These are phyloP conservation scores for Aegotheles bennettii DNA, from an alignment of 2,113 vertebrate genomes.

Conservation along the genomic window DNA sequence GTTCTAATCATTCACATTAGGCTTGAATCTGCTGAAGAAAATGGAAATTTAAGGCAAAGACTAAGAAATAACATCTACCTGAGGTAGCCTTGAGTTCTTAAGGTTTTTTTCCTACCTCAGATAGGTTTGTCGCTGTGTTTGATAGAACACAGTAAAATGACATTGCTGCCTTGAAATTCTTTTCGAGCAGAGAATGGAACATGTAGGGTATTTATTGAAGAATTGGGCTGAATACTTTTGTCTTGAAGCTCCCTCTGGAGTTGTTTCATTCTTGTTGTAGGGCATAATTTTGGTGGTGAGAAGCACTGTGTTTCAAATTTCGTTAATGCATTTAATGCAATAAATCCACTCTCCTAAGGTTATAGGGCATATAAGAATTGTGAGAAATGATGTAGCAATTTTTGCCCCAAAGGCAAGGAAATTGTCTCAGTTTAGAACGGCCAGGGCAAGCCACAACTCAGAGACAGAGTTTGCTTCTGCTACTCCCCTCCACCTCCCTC, in stretches of 20 bases:
- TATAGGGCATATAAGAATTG: not conserved
- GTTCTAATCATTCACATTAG: not conserved
- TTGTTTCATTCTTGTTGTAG: not conserved
- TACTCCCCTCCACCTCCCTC: no score
- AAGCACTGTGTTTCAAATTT: not conserved
- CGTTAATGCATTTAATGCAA: not conserved
- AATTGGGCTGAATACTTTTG: not conserved
- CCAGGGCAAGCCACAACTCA: no score
- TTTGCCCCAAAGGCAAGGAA: not conserved
- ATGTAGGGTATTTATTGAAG: not conserved
- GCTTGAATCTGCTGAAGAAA: not conserved
- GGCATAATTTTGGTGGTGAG: not conserved
- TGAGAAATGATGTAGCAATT: not conserved
- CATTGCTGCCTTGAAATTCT: not conserved
- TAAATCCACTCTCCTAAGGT: not conserved
- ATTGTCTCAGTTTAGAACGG: no score
- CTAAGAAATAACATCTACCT: not conserved
- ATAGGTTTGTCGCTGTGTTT: not conserved
- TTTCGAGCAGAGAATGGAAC: not conserved
- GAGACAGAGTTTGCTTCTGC: no score
- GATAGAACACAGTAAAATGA: rapidly evolving
- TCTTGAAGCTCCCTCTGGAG: not conserved
- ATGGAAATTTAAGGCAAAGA: not conserved
- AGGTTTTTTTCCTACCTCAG: not conserved
- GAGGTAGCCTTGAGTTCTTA: not conserved